Percentiles rank a stretch among this genome's conserved stretches.
phyloP scores from a whole-genome alignment of 2,888 invertebrate species.

The Volucella bombylans region DNA sequence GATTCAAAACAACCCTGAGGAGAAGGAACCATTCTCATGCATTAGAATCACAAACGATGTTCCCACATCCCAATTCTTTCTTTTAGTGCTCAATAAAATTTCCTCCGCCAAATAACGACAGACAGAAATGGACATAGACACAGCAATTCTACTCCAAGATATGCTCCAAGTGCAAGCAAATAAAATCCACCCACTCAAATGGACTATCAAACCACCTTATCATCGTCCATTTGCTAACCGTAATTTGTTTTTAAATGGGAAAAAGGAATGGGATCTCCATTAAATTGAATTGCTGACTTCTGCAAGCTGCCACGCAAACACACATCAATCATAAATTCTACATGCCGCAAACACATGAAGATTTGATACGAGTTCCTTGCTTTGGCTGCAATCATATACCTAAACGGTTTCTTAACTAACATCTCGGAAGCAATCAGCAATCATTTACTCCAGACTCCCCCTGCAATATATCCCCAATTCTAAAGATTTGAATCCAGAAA shows the following conservation, averaged over 20 bases:
- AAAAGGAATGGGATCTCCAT: conserved; percentile 11
- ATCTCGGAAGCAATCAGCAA: conserved; percentile 60
- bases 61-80: too few species aligned
- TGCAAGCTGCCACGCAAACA: conserved; percentile 44
- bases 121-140: too few species aligned
- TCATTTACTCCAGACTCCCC: conserved; percentile 49
- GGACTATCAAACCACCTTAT: conserved; percentile 57
- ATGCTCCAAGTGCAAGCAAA: too few species aligned
- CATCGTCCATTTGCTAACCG: conserved; percentile 61
- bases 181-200: conserved; percentile 37
- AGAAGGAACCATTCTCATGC: too few species aligned
- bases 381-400: conserved; percentile 31
- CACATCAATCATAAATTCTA: conserved; percentile 38
- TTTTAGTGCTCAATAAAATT: too few species aligned
- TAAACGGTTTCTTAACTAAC: conserved; percentile 51
- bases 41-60: too few species aligned
- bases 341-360: conserved; percentile 3
- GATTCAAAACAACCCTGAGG: too few species aligned
- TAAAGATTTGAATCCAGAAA: conserved; percentile 9
- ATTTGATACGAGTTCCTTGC: conserved; percentile 20
- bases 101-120: too few species aligned
- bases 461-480: conserved; percentile 24
- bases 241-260: conserved; percentile 18
- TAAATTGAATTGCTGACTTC: conserved; percentile 17
- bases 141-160: too few species aligned